Base-by-base conservation (phyloP, 2,888 invertebrate genomes). In the Tanytarsus gracilentus region DNA sequence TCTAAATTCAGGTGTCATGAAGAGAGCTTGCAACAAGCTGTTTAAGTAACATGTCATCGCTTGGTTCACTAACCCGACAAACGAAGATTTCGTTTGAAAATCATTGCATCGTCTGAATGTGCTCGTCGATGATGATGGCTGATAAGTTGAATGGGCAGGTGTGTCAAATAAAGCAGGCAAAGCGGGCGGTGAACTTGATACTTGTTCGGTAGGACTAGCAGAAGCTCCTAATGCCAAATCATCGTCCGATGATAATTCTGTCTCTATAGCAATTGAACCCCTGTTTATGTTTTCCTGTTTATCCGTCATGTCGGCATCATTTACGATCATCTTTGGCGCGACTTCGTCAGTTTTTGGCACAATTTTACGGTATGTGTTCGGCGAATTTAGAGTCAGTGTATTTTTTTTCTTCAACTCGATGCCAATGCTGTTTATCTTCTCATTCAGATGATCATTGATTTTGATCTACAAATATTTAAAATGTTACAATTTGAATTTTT, bases 11-110 rank as follows among this genome's bases (percentile, higher is more conserved):
- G 93, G 93, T 1, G 92, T 93, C 90, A 93, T 93, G 69, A 81
- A 93, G 4, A 93, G 76, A 0, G 91, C 87, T 75, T 93, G 93
- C 23, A 93, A 75, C 49, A 93, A 76, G 72, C 90, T 90, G 74
- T 93, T 93, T 62, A 93, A 76, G 70, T 93, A 93, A 70, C 93
- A 93, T 0, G 92, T 93, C 91, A 92, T 93, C 1, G 91, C 91
- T 72, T 91, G 88, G 72, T 91, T 91, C 7, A 90, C 88, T 53
- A 91, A 76, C 30, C 90, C 91, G 8, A 89, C 87, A 71, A 50
- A 60, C 3, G 23, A 40, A 5, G 60, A 11, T 8, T 33, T 49
- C 14, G 29, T 27, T 30, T 21, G 11, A 29, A 60, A 60, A 11
- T 60, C 60, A 36, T 60, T 50, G 18, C 60, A 60, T 11, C 60